phyloP scores from a whole-genome alignment of 2,888 invertebrate species.

The Agonopterix arenella region DNA sequence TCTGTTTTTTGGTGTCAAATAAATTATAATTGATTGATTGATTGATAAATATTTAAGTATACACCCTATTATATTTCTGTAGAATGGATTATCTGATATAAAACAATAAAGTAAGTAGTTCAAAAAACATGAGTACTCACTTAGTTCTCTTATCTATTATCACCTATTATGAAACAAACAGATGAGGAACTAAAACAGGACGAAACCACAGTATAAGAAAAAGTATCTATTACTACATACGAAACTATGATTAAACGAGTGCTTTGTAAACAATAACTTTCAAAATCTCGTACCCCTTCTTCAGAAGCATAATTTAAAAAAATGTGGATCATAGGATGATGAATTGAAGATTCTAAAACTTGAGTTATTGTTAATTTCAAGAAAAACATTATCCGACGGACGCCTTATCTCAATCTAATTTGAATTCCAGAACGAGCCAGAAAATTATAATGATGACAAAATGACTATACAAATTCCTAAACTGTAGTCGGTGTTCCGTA shows the following conservation, averaged over 20 bases:
- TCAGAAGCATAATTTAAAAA: no score
- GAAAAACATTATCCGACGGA: background rate
- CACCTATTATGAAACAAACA: background rate
- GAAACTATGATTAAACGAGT: background rate
- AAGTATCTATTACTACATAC: no score
- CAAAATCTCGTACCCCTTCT: background rate
- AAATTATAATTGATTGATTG: no score
- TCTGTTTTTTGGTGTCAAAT: no score
- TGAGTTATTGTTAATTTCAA: background rate
- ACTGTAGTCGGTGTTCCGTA: background rate
- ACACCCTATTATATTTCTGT: no score
- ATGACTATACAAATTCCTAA: slow-evolving; percentile 52
- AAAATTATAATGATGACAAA: slow-evolving; percentile 52
- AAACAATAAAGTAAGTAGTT: no score
- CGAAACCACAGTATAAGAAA: no score
- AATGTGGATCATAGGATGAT: no score
- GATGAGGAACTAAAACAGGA: background rate
- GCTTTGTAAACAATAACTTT: background rate
- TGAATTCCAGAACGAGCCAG: slow-evolving; percentile 56
- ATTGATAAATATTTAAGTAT: no score
- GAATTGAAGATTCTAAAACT: background rate
- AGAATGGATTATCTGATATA: no score
- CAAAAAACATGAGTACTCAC: no score
- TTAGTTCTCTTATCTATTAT: background rate
- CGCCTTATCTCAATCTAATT: slow-evolving; percentile 47